Evolutionary conservation across 2,888 invertebrate genomes (phyloP), one percentile per base, ranked within the genome.

Genomic region (Caenorhabditis parvicauda): DNA sequence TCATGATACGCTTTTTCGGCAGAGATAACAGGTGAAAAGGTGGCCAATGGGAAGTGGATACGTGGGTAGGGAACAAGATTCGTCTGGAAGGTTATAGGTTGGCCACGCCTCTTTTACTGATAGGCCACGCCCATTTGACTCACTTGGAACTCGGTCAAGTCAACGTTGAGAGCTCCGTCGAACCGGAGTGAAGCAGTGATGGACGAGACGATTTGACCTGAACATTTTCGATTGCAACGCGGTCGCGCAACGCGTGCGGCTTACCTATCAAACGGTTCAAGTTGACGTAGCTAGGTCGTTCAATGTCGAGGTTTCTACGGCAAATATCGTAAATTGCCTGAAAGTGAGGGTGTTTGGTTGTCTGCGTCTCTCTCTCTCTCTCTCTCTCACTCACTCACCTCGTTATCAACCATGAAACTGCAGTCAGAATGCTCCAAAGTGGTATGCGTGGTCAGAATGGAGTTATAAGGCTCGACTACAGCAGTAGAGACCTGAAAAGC

Each of bases 391-490:
- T 53, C 70, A 70, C 55, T 74, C 65, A 48, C 92, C 82, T 72
- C 72, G 50, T 75, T 75, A 52, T 75, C 75, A n/a, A 85, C 85
- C 84, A 94, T 93, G 86, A 94, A 95, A 43, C 93, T 92, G 84
- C 93, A 94, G 86, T 93, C 92, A 0, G 91, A 91, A 84, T 93
- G 93, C 83, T 93, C 92, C 69, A 86, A 74, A 57, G 94, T 94
- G 53, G 93, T 94, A 86, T 94, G 94, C 61, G 94, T 94, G 81
- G 92, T 93, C 80, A 94, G 75, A 55, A 95, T 92, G 0, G 93
- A 92, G 86, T 94, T 95, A 88, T 94, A 94, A 0, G 93, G 93
- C 82, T 93, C 93, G 35, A 93, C 92, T 17, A 93, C 92, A 0
- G 92, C 91, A 1, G 92, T 92, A 35, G 91, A 91, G 22, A 92